Evolutionary conservation across 92 coral and sea anemone genomes (phyloP).

Genomic region (Phenganax subtilis): DNA sequence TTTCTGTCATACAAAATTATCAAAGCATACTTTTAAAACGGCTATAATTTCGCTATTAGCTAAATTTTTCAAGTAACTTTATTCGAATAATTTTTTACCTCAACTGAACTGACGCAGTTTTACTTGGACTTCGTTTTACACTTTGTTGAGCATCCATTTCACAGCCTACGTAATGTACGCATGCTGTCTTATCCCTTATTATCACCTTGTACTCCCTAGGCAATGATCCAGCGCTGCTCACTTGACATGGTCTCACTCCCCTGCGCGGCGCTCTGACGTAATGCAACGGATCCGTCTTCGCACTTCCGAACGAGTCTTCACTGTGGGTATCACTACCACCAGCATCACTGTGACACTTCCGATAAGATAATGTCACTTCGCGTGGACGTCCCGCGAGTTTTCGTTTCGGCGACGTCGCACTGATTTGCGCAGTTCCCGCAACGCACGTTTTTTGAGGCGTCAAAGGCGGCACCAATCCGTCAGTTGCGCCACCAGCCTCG

Average conservation of each 20-base stretch:
- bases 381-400: conserved; percentile 13
- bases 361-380: not conserved
- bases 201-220: conserved; percentile 39
- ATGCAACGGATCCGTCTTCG: conserved; percentile 38
- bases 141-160: conserved; percentile 45
- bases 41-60: not conserved
- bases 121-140: conserved; percentile 33
- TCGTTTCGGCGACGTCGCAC: conserved; percentile 41
- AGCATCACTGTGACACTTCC: conserved; percentile 27
- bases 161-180: conserved; percentile 41
- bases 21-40: too few relatives aligned
- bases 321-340: conserved; percentile 38
- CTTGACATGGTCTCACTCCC: conserved; percentile 16
- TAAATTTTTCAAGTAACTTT: conserved; percentile 29
- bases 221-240: conserved; percentile 2
- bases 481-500: conserved; percentile 19
- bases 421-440: conserved; percentile 42
- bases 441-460: conserved; percentile 30
- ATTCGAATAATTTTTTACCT: conserved; percentile 41
- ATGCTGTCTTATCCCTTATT: conserved; percentile 25
- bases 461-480: conserved; percentile 28
- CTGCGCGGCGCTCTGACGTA: conserved; percentile 34
- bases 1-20: too few relatives aligned
- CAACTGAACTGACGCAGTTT: conserved; percentile 40
- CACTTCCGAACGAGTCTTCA: conserved; percentile 37